phyloP scores from a whole-genome alignment of 1,140 invertebrate species.

The Dendroctonus ponderosae region DNA sequence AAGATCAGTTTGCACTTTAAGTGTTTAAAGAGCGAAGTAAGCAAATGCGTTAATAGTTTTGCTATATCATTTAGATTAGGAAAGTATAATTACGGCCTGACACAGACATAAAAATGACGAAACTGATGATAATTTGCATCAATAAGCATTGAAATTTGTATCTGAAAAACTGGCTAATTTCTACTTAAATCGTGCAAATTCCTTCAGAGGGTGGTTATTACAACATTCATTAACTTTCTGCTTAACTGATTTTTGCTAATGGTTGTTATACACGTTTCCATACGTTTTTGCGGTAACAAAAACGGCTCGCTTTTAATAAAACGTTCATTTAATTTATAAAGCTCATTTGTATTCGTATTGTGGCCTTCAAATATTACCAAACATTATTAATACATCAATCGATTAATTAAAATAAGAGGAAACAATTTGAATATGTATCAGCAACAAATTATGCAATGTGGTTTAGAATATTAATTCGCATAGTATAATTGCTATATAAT shows the following conservation, averaged over 20 bases:
- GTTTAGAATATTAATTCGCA: background rate
- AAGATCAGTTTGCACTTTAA: background rate
- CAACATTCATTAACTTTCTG: no score
- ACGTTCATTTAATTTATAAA: background rate
- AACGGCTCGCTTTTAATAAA: background rate
- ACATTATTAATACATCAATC: background rate
- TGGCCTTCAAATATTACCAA: background rate
- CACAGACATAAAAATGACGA: background rate
- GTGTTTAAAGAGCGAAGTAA: background rate
- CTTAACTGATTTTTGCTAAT: background rate
- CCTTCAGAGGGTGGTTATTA: no score
- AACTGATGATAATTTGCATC: background rate
- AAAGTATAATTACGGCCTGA: background rate
- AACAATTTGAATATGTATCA: background rate
- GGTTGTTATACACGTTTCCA: background rate
- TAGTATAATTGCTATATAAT: background rate
- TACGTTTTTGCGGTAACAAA: background rate
- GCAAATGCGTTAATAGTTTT: background rate
- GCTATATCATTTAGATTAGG: background rate
- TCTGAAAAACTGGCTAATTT: no score
- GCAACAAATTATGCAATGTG: background rate
- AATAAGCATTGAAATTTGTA: no score
- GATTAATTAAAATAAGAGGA: background rate
- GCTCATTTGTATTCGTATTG: background rate
- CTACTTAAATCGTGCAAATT: no score